Base-by-base conservation (phyloP, 2,888 invertebrate genomes). In the Brachyptera risi region DNA sequence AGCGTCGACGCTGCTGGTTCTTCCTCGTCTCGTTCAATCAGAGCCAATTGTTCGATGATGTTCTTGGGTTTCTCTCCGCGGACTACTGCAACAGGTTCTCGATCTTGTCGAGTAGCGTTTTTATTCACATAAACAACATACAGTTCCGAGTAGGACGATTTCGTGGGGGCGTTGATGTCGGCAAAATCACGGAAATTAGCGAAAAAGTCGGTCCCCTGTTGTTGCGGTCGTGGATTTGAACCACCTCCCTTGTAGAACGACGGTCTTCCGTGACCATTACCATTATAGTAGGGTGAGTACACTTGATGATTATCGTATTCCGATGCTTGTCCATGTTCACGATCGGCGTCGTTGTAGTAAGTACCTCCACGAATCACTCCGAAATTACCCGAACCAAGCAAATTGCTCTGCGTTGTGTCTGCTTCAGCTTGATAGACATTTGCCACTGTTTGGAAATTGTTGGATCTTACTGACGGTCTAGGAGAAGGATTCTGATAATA, bases 181-280 rank as follows among this genome's bases (percentile, higher is more conserved):
- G 93, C 92, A 70, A 93, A 93, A 72, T 93, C 93, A 69, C 90
- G 82, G 77, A 93, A 93, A 72, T 92, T 91, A 3, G 91, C 90
- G 71, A 93, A 92, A 71, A 92, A 92, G 69, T 92, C 91, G 61
- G 87, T 75, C 2, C 73, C 73, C 0, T 73, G 85, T 24, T 88
- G 84, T 56, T 88, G 87, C 3, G 86, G 86, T 70, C 86, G 82
- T 0, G 89, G 87, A 69, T 90, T 90, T 1, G 83, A 80, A 66
- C 83, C 80, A 19, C 54, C 59, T 21, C 60, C 60, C 13, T 54
- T 49, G 65, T 83, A 83, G 57, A 75, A 77, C 0, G 85, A 82
- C 0, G 89, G 86, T 50, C 89, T 80, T 15, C 87, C 87, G 59
- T 90, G 87, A 0, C 88, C 86, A 69, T 86, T 87, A 63, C 85